These are phyloP conservation scores for Agonopterix arenella DNA, from an alignment of 2,888 invertebrate genomes.

Conservation along the genomic window DNA sequence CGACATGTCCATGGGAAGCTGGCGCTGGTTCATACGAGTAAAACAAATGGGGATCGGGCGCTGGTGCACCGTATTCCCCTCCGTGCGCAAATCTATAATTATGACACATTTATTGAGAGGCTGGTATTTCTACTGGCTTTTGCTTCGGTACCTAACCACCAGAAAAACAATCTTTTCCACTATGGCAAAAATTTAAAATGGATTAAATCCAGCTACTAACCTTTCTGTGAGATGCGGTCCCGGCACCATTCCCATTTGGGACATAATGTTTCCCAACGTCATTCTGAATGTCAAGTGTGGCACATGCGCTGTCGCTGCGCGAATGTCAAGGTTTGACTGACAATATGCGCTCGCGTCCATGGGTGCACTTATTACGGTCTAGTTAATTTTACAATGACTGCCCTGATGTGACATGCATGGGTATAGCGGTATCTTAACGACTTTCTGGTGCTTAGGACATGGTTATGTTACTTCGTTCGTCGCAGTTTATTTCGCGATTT, in stretches of 20 bases:
- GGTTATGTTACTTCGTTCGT: neutral
- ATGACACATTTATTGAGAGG: neutral
- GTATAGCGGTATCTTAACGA: slow-evolving; percentile 42
- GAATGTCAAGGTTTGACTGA: slow-evolving; percentile 56
- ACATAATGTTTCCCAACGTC: slow-evolving; percentile 52
- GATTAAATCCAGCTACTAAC: slow-evolving; percentile 29
- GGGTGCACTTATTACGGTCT: slow-evolving; percentile 46
- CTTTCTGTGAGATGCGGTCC: slow-evolving; percentile 51
- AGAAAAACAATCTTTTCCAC: neutral
- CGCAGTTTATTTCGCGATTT: too few species aligned
- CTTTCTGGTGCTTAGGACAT: slow-evolving; percentile 7
- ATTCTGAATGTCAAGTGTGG: slow-evolving; percentile 28
- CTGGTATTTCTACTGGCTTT: too few species aligned
- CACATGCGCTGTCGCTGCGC: slow-evolving; percentile 13
- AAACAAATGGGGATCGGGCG: slow-evolving; percentile 48
- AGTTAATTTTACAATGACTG: slow-evolving; percentile 24
- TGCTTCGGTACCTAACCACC: too few species aligned
- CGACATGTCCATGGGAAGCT: slow-evolving; percentile 29
- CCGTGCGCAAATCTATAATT: slow-evolving; percentile 30
- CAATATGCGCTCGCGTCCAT: slow-evolving; percentile 28
- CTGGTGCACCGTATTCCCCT: slow-evolving; percentile 44
- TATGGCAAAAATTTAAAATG: neutral
- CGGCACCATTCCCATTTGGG: slow-evolving; percentile 51
- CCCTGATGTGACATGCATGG: slow-evolving; percentile 20
- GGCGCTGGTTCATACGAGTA: slow-evolving; percentile 56